Base-by-base conservation (phyloP, 2,113 vertebrate genomes). In the Tragelaphus strepsiceros region DNA sequence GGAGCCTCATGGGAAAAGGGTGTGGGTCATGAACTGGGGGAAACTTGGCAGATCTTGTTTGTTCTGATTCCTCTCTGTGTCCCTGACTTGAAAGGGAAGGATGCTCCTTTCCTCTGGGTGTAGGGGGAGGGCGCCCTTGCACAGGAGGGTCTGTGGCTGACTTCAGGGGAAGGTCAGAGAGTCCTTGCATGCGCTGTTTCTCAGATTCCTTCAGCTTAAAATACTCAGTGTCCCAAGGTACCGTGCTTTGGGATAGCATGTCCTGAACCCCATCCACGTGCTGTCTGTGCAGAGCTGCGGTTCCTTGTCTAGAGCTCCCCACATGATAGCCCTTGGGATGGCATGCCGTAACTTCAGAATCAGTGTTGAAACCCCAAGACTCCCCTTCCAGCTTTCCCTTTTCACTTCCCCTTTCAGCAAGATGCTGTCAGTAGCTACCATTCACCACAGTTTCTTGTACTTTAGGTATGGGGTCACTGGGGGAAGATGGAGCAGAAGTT, bases 321-420 rank as follows among this genome's bases (percentile, higher is more conserved):
- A 3, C 61, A 51, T 0, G 15, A 6, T 46, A 81, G 53, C 88
- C 67, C 39, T 89, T 61, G 12, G 80, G 59, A 30, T 71, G 87
- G 82, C 54, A 62, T 77, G 61, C 83, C 62, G 2, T 91, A 5
- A 46, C 87, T 91, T 77, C 78, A 86, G 6, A 93, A 58, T 80
- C 88, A n/a, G 16, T 49, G 58, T 74, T 59, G 97, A 77, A 94
- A 97, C 90, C 59, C 35, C n/a, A 58, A 21, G 82, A 74, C 97
- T 97, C 90, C 71, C 21, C 53, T 67, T 89, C 94, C 12, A 17
- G 58, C 64, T 62, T 96, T 64, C 84, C 85, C 59, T 53, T 85
- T 51, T 67, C 67, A 39, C 84, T 97, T 97, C 90, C 59, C 22
- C 54, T 78, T 96, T 90, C 19, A 28, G 35, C 74, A 67, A 1